Conservation (phyloP, 1,140 invertebrate species). For the Muscidifurax raptorellus region DNA sequence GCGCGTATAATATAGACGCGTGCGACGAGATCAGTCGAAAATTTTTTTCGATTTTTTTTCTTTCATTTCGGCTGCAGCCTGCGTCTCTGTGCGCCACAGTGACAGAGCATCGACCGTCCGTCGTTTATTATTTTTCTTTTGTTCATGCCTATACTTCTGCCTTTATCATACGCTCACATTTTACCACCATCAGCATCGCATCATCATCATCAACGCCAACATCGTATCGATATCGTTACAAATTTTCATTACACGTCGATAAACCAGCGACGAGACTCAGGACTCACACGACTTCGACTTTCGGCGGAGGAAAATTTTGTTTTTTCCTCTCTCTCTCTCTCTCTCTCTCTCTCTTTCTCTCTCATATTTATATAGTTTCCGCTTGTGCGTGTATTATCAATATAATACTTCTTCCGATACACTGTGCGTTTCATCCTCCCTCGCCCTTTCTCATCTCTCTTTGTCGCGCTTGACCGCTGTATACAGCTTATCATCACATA, state of each 20-base stretch:
- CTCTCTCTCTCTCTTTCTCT: too few species aligned
- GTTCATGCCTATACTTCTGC: not conserved
- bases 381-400: slow-evolving; percentile 12
- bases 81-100: too few species aligned
- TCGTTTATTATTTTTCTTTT: not conserved
- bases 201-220: not conserved
- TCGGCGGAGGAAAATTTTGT: slow-evolving; percentile 41
- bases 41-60: slow-evolving; percentile 13
- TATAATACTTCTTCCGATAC: not conserved
- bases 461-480: not conserved
- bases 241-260: not conserved
- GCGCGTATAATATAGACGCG: slow-evolving; percentile 8
- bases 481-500: slow-evolving; percentile 32
- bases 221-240: not conserved
- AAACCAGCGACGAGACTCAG: slow-evolving; percentile 11
- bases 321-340: not conserved
- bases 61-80: not conserved
- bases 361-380: not conserved
- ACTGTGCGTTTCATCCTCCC: slow-evolving; percentile 16
- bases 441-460: slow-evolving; percentile 32
- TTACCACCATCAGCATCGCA: not conserved
- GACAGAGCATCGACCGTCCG: too few species aligned
- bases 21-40: slow-evolving; percentile 38
- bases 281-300: slow-evolving; percentile 31
- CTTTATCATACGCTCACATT: not conserved